A percentile compares a stretch with the other conserved stretches of the same genome.
These are phyloP conservation scores for Empidonax traillii DNA, from an alignment of 2,113 vertebrate species.

Conservation along the genomic window DNA sequence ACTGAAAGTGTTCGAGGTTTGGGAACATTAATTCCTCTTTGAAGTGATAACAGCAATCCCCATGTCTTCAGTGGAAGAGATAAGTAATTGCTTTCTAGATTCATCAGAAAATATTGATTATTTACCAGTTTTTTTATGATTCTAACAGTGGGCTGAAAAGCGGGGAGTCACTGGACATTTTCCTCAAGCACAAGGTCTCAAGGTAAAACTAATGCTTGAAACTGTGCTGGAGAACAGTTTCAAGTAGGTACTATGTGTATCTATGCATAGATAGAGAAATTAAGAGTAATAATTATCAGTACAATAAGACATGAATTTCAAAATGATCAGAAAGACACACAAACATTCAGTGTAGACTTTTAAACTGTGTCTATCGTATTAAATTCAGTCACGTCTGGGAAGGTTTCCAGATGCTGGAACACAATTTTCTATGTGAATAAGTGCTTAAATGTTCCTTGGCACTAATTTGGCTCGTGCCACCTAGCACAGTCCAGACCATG, in stretches of 20 bases:
- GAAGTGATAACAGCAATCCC: not conserved
- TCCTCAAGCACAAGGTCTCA: not conserved
- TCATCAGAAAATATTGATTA: not conserved
- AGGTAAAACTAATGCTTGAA: not conserved
- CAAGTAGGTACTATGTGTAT: not conserved
- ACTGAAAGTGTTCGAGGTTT: not conserved
- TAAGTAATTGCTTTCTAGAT: not conserved
- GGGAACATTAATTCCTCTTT: not conserved
- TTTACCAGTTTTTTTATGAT: not conserved
- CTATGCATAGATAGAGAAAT: not conserved
- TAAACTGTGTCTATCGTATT: not conserved
- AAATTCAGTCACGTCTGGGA: not conserved
- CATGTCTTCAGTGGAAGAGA: not conserved
- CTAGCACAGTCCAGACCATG: not conserved
- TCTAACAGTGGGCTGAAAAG: not conserved
- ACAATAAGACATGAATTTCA: not conserved
- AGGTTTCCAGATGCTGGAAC: not conserved
- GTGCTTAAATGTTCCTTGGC: not conserved
- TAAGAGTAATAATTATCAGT: not conserved
- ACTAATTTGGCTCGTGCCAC: not conserved
- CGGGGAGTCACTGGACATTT: not conserved
- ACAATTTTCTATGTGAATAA: not conserved
- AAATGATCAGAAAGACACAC: not conserved
- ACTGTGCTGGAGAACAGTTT: not conserved
- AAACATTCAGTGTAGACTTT: not conserved